Conservation (phyloP, 2,113 vertebrate genomes). For the Nibea albiflora region DNA sequence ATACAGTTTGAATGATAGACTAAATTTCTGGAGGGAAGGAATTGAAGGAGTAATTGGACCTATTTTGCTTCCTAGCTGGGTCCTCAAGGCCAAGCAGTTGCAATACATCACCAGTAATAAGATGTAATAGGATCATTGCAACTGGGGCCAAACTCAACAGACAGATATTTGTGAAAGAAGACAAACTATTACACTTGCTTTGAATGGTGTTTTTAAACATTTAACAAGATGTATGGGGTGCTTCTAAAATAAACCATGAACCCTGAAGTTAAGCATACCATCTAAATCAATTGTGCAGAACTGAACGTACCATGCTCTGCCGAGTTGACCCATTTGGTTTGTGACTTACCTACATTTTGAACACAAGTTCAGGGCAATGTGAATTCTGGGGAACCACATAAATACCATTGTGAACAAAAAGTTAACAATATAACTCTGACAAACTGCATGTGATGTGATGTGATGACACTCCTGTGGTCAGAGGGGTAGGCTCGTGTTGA, state of each 20-base stretch:
- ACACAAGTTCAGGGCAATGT: background rate
- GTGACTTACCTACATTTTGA: background rate
- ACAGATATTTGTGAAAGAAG: constrained; percentile 37
- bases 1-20: background rate
- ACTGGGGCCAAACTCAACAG: constrained; percentile 56
- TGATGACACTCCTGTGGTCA: background rate
- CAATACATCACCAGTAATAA: constrained; percentile 58
- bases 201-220: constrained; percentile 45
- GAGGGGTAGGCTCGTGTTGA: background rate
- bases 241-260: constrained; percentile 15
- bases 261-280: background rate
- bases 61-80: background rate
- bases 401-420: background rate
- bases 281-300: background rate
- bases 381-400: background rate
- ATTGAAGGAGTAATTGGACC: constrained; percentile 1
- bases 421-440: background rate
- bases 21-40: background rate
- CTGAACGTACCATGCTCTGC: background rate
- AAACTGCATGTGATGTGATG: background rate
- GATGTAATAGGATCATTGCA: constrained; percentile 42
- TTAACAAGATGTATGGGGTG: constrained; percentile 30
- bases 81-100: constrained; percentile 34
- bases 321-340: background rate
- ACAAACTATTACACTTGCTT: constrained; percentile 24